Conservation (phyloP, 64 coral and sea anemone genomes). For the Dendronephthya gigantea region DNA sequence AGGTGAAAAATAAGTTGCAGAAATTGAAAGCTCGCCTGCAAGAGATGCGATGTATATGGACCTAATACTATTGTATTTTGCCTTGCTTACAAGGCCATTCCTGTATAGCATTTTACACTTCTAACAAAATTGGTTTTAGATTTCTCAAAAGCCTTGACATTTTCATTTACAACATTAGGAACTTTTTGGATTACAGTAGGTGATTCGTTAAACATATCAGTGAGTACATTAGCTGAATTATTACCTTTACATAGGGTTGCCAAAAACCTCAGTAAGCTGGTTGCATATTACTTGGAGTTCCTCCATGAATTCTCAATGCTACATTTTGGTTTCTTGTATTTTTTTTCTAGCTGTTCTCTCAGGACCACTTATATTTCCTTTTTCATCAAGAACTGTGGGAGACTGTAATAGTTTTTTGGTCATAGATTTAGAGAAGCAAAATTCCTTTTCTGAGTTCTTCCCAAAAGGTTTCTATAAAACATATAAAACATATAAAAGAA, state of each 20-base stretch:
- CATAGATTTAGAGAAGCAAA: no score
- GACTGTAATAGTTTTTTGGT: background rate
- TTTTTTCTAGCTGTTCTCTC: background rate
- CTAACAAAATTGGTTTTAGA: slow-evolving; percentile 24
- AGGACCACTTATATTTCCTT: slow-evolving; percentile 20
- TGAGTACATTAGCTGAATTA: slow-evolving; percentile 3
- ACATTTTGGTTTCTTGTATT: background rate
- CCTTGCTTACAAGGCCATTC: slow-evolving; percentile 45
- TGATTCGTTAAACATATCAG: slow-evolving; percentile 23
- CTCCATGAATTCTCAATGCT: slow-evolving; percentile 37
- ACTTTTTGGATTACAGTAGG: background rate
- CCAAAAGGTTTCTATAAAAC: no score
- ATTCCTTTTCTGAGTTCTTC: no score
- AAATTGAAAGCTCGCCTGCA: slow-evolving; percentile 16
- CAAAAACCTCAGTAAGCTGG: slow-evolving; percentile 32
- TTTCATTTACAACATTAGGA: slow-evolving; percentile 18
- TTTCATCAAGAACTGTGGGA: background rate
- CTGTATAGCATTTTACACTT: slow-evolving; percentile 47
- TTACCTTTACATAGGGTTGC: background rate
- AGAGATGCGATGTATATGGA: slow-evolving; percentile 29
- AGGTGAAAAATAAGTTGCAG: slow-evolving; percentile 34
- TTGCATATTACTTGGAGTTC: slow-evolving; percentile 8
- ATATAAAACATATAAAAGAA: no score
- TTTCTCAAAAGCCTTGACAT: slow-evolving; percentile 22
- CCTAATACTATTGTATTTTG: slow-evolving; percentile 39